Evolutionary conservation across 2,113 vertebrate species (phyloP).

Genomic region (Hippolais icterina): DNA sequence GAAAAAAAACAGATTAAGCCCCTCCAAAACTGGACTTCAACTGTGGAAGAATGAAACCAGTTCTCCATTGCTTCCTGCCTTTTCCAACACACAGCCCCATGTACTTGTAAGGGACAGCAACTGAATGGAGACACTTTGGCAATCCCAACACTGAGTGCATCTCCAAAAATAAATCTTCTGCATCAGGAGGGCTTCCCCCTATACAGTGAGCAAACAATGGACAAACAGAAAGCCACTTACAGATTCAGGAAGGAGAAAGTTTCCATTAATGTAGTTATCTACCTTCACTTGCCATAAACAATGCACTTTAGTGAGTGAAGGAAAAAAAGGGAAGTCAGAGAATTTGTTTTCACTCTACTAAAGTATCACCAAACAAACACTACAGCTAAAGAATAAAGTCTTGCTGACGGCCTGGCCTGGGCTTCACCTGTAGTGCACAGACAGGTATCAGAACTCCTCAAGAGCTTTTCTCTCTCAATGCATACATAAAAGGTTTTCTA

Average conservation of each 20-base stretch:
- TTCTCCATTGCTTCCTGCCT: neutral
- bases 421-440: neutral
- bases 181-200: neutral
- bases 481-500: rapidly evolving
- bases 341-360: neutral
- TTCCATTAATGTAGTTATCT: neutral
- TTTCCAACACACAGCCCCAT: neutral
- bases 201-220: rapidly evolving
- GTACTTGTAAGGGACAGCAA: neutral
- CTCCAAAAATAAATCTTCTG: neutral
- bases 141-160: neutral
- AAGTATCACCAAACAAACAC: neutral
- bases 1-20: neutral
- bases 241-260: neutral
- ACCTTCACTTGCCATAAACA: neutral
- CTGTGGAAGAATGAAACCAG: neutral
- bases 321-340: neutral
- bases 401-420: neutral
- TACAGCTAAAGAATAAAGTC: neutral
- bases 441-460: neutral
- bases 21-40: neutral
- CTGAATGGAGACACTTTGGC: neutral
- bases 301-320: neutral
- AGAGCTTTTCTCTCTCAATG: neutral
- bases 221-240: neutral